Conservation (phyloP, 2,797 vertebrate genomes). For the Mus caroli region DNA sequence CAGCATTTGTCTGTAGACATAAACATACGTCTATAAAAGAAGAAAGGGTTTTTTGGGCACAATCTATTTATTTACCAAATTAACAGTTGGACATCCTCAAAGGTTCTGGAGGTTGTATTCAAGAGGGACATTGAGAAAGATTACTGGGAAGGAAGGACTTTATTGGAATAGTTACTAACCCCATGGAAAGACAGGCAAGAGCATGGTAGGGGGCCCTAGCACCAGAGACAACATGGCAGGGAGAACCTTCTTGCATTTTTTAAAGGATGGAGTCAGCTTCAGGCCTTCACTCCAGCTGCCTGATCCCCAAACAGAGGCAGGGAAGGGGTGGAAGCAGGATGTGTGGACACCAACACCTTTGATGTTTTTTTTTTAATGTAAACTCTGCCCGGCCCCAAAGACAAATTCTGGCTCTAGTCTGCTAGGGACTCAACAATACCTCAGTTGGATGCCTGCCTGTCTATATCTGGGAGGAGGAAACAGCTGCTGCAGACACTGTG, state of each 20-base stretch:
- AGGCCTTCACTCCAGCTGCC: neutral
- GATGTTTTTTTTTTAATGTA: neutral
- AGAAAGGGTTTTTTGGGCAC: neutral
- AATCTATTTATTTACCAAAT: neutral
- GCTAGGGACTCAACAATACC: neutral
- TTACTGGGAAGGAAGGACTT: neutral
- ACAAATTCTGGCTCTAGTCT: neutral
- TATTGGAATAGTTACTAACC: neutral
- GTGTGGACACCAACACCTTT: neutral
- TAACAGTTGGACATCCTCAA: neutral
- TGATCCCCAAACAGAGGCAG: neutral
- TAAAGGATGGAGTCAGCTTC: neutral
- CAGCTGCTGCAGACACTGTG: neutral
- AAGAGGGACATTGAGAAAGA: neutral
- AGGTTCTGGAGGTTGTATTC: neutral
- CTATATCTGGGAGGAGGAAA: neutral
- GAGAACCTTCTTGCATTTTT: neutral
- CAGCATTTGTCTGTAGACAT: neutral
- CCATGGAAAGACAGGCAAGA: neutral
- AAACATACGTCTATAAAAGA: neutral
- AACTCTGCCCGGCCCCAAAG: neutral
- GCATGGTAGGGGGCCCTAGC: neutral
- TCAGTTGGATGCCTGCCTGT: neutral
- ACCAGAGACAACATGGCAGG: neutral
- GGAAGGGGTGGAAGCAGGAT: neutral